These are phyloP conservation scores for Metridium senile DNA, from an alignment of 92 coral and sea anemone genomes.

Conservation along the genomic window DNA sequence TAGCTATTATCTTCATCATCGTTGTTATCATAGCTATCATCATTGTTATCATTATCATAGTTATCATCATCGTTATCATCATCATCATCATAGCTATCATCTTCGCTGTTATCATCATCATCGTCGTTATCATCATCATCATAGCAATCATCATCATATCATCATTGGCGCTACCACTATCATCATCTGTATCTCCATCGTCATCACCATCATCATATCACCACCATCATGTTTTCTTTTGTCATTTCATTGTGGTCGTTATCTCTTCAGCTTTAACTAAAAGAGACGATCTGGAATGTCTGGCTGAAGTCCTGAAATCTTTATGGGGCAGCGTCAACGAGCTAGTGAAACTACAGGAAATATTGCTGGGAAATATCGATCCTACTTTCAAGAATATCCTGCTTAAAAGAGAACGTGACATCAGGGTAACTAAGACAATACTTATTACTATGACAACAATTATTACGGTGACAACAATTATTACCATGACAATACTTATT, in stretches of 20 bases:
- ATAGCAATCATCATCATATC: background rate
- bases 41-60: background rate
- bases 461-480: too few relatives aligned
- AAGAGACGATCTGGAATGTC: slow-evolving; percentile 16
- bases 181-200: background rate
- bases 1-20: background rate
- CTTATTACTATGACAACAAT: too few relatives aligned
- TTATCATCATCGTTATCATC: background rate
- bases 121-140: background rate
- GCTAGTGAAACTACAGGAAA: background rate
- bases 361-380: background rate
- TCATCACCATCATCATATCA: background rate
- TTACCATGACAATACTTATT: background rate
- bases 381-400: background rate
- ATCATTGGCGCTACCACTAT: background rate
- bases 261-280: background rate
- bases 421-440: background rate
- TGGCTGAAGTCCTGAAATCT: slow-evolving; percentile 5
- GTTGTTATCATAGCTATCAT: background rate
- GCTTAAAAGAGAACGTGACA: background rate
- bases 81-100: background rate
- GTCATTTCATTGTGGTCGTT: background rate
- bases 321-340: background rate
- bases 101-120: background rate
- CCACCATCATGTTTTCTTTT: background rate